Evolutionary conservation across 2,113 vertebrate species (phyloP), one percentile per base, ranked within the genome.

Genomic region (Platichthys flesus): DNA sequence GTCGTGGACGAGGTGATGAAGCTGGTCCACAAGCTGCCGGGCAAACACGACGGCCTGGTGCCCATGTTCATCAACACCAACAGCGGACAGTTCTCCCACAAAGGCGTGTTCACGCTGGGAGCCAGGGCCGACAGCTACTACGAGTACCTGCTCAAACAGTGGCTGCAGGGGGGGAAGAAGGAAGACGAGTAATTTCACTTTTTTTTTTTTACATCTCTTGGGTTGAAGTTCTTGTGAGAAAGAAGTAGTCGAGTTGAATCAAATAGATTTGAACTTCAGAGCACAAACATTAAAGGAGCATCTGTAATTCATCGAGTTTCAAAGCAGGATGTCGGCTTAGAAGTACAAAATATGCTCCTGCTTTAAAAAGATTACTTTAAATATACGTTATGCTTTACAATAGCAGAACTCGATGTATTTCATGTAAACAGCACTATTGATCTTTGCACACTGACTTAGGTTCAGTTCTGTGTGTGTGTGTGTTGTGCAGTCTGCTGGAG

Each of bases 61-160:
- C 98, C 98, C 78, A 99, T 99, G 98, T 99, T 99, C 93, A 99
- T 99, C 93, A 98, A 95, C 91, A 99, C 97, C 51, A 96, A 98
- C 89, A 97, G 88, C 0, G 98, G 98, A 24, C 96, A 97, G 93
- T 99, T 99, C 93, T 97, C 95, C 6, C 98, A 98, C 83, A 87
- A 96, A 72, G 97, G 97, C 1, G 94, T 97, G 42, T 98, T 95
- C 76, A 99, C 98, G 0, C 89, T 99, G 51, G 98, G 98, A 0
- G 98, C 98, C 76, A 85, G 98, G 66, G 98, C 96, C 0, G 98
- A 99, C 95, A 99, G 98, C 91, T 99, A 99, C 94, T 99, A 99
- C 2, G 98, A 99, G 78, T 99, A 98, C 92, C 91, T 99, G 83
- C 96, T 99, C 28, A 99, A 99, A 83, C 98, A 99, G 82, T 99